A percentile compares a stretch with the other conserved stretches of the same genome.
phyloP scores from a whole-genome alignment of 2,113 vertebrate species.

The Saguinus imperator region DNA sequence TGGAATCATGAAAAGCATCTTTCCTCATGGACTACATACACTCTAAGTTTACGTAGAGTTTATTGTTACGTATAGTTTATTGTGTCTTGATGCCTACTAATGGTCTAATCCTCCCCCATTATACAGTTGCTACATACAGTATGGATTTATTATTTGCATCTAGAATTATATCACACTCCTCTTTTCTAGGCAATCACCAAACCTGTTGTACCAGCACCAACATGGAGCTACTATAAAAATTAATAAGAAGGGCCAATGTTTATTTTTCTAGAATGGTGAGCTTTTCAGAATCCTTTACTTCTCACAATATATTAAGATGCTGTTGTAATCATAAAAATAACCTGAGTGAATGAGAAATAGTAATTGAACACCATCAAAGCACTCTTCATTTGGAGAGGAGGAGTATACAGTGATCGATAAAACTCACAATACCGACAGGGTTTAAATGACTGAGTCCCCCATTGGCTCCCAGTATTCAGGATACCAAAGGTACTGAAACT shows the following conservation, averaged over 20 bases:
- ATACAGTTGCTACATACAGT: neutral
- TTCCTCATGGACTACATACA: slow-evolving; percentile 48
- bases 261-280: neutral
- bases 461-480: neutral
- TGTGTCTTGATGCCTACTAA: slow-evolving; percentile 35
- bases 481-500: neutral
- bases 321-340: neutral
- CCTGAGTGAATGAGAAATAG: neutral
- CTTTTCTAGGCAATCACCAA: slow-evolving; percentile 40
- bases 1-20: slow-evolving; percentile 68
- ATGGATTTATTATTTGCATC: slow-evolving; percentile 7
- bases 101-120: slow-evolving; percentile 56
- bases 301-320: neutral
- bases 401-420: neutral
- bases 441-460: neutral
- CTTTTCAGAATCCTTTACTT: neutral
- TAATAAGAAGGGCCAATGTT: slow-evolving; percentile 24
- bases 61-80: too few relatives aligned
- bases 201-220: neutral
- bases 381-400: neutral
- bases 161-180: neutral
- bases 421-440: neutral
- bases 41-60: too few relatives aligned
- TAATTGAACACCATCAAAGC: neutral
- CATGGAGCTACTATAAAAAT: neutral